phyloP scores from a whole-genome alignment of 1,140 invertebrate genomes.

The Heliothis virescens region DNA sequence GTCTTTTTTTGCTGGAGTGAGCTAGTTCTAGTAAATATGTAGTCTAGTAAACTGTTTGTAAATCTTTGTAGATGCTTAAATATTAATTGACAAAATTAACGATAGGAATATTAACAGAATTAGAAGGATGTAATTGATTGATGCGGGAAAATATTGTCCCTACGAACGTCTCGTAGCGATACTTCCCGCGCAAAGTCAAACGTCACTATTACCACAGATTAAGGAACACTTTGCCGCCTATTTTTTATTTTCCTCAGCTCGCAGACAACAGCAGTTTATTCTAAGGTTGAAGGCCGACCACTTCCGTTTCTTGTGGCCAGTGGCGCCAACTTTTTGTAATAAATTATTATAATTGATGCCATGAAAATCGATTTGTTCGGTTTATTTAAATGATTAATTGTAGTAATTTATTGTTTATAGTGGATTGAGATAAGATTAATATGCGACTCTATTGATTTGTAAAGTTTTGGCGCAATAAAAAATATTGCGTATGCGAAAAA shows the following conservation, averaged over 20 bases:
- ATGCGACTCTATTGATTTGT: not conserved
- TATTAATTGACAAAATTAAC: too few species aligned
- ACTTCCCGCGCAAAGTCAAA: conserved; percentile 20
- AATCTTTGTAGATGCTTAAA: too few species aligned
- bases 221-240: not conserved
- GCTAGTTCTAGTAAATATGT: not conserved
- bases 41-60: too few species aligned
- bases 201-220: conserved; percentile 21
- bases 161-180: not conserved
- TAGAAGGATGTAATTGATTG: not conserved
- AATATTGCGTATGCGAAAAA: too few species aligned
- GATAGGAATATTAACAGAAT: too few species aligned
- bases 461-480: not conserved
- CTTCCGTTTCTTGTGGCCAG: conserved; percentile 43
- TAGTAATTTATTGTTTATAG: conserved; percentile 5
- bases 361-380: conserved; percentile 36
- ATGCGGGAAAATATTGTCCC: not conserved
- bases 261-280: conserved; percentile 22
- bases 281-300: conserved; percentile 50
- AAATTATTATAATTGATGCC: conserved; percentile 23
- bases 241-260: conserved; percentile 34
- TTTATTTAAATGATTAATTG: conserved; percentile 27
- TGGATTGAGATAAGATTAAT: not conserved
- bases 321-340: conserved; percentile 53
- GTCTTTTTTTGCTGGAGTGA: conserved; percentile 19